phyloP scores from a whole-genome alignment of 2,797 vertebrate genomes.

The Gila robusta region DNA sequence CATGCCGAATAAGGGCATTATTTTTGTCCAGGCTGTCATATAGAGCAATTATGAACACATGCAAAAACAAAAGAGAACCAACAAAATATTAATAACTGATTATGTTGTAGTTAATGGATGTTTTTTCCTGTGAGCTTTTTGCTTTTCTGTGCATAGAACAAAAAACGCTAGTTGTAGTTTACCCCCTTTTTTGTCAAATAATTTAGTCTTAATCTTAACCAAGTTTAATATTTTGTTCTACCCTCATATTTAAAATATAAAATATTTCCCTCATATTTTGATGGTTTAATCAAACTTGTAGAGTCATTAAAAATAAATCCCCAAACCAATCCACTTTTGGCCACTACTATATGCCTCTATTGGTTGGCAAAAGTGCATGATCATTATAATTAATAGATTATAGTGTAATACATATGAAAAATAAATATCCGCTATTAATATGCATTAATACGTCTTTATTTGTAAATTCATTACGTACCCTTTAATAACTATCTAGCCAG shows the following conservation, averaged over 20 bases:
- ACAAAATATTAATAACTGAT: background rate
- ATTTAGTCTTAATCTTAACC: background rate
- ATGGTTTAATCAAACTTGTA: background rate
- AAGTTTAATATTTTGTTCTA: background rate
- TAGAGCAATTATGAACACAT: background rate
- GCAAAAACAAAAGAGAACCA: background rate
- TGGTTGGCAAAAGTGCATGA: background rate
- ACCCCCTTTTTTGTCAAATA: background rate
- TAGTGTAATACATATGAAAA: background rate
- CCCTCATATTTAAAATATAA: background rate
- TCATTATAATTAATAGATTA: background rate
- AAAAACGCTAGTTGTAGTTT: background rate
- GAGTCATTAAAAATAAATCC: background rate
- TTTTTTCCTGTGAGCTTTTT: background rate
- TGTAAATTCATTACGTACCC: background rate
- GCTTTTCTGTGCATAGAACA: background rate
- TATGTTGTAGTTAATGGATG: background rate
- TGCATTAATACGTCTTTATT: background rate
- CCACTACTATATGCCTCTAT: background rate
- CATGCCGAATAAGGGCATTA: background rate
- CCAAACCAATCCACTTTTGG: background rate
- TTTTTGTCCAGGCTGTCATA: background rate
- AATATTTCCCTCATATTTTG: background rate
- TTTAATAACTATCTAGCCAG: background rate
- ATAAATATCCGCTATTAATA: constrained; percentile 1